Conservation (phyloP, 2,888 invertebrate genomes). For the Troilus luridus region DNA sequence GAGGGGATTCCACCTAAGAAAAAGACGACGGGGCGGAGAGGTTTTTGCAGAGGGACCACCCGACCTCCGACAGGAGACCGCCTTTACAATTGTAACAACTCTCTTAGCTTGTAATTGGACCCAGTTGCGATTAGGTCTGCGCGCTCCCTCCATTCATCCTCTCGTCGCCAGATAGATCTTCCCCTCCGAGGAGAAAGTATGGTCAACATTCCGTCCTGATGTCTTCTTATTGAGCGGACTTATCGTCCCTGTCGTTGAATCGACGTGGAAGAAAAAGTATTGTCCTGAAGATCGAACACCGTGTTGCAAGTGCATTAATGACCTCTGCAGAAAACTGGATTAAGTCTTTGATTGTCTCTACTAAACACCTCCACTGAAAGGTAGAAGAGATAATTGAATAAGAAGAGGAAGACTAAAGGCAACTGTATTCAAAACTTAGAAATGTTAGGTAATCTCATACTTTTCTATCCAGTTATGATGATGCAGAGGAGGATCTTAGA, state of each 20-base stretch:
- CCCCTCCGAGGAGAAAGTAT: background rate
- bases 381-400: no score
- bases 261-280: background rate
- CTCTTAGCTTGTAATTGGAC: slow-evolving; percentile 47
- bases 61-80: background rate
- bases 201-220: slow-evolving; percentile 1
- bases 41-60: slow-evolving; percentile 50
- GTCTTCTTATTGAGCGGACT: slow-evolving; percentile 6
- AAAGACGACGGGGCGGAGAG: slow-evolving; percentile 2
- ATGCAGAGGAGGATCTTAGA: no score
- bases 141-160: slow-evolving; percentile 29
- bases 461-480: no score
- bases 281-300: background rate
- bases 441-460: no score
- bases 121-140: slow-evolving; percentile 40
- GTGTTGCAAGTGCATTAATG: background rate
- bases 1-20: background rate
- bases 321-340: background rate
- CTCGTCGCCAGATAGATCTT: slow-evolving; percentile 35
- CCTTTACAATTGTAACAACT: slow-evolving; percentile 49
- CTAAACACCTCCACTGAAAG: background rate
- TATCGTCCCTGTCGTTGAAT: background rate
- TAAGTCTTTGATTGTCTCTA: background rate
- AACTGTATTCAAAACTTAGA: no score
- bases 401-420: no score